Base-by-base conservation (phyloP, 1,140 invertebrate species). In the Oryzaephilus surinamensis region DNA sequence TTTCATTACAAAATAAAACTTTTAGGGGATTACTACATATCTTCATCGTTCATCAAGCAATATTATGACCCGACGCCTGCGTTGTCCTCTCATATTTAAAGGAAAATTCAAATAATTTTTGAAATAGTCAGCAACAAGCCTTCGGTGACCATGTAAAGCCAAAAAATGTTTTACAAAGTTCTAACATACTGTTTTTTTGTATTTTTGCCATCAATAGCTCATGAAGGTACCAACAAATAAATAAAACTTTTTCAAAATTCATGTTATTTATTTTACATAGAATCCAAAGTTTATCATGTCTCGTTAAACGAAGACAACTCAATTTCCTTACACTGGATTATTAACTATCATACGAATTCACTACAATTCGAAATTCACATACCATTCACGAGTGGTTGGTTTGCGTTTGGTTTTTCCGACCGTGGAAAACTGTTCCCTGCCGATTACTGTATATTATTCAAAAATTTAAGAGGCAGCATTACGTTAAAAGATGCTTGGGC, bases 351-450 rank as follows among this genome's bases (percentile, higher is more conserved):
- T n/a, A 55, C 57, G 7, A 52, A 67, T 52, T 36, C 32, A 6
- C 50, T 73, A 19, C 50, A 55, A 18, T 61, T 66, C 7, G 73
- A 75, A 54, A 57, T 74, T n/a, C 73, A 75, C 45, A 63, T 63
- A 36, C 47, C 60, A 3, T 52, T 54, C 0, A 53, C 62, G 12
- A 59, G 62, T 13, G 61, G 62, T 13, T 92, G 86, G 86, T 78
- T 94, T 45, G 84, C 85, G 2, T 54, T 95, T 32, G 94, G 94
- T 19, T 97, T 97, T 66, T 97, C 93, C 0, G 78, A 93, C 56
- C 79, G 88, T 46, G 94, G 93, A 3, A 70, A 81, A 23, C 38
- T 74, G 0, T 71, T 70, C 17, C 74, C 78, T 24, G 84, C 88
- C 2, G 93, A 97, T 69, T 77, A 89, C 41, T 93, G 89, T 51